Evolutionary conservation across 1,140 invertebrate genomes (phyloP).

Genomic region (Dufourea novaeangliae): DNA sequence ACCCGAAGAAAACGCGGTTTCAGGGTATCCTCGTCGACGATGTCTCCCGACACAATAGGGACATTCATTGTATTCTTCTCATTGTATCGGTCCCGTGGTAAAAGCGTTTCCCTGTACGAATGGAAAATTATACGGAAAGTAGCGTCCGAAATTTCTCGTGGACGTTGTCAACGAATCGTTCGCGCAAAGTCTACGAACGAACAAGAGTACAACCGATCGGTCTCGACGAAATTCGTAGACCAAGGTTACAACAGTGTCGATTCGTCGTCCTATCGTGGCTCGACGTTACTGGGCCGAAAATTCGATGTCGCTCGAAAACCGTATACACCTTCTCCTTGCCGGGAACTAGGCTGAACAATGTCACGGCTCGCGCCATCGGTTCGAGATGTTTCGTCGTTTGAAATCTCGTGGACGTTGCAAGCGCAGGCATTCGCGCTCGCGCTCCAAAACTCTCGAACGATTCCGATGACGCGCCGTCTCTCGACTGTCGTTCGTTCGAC

Average conservation of each 20-base stretch:
- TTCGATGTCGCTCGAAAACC: background rate
- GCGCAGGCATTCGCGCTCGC: background rate
- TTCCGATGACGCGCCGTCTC: background rate
- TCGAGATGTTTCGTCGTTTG: background rate
- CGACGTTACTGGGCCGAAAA: background rate
- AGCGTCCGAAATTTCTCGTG: background rate
- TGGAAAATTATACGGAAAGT: background rate
- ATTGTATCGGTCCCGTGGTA: conserved; percentile 40
- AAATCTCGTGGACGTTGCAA: background rate
- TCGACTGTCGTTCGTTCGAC: background rate
- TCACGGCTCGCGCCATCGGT: conserved; percentile 28
- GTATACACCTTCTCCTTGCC: conserved; percentile 14
- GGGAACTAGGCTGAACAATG: background rate
- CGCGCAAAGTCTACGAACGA: background rate
- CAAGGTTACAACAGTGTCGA: background rate
- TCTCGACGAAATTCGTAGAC: too few relatives aligned
- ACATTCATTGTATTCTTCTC: conserved; percentile 77
- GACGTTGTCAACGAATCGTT: background rate
- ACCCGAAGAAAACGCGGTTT: conserved; percentile 79
- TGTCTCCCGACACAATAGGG: conserved; percentile 78
- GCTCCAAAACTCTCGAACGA: background rate
- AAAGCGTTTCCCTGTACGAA: background rate
- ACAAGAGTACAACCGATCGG: background rate
- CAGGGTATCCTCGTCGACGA: conserved; percentile 75
- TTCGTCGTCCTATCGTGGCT: background rate